Evolutionary conservation across 2,797 vertebrate genomes (phyloP), one percentile per base, ranked within the genome.

Genomic region (Caiman crocodilus): DNA sequence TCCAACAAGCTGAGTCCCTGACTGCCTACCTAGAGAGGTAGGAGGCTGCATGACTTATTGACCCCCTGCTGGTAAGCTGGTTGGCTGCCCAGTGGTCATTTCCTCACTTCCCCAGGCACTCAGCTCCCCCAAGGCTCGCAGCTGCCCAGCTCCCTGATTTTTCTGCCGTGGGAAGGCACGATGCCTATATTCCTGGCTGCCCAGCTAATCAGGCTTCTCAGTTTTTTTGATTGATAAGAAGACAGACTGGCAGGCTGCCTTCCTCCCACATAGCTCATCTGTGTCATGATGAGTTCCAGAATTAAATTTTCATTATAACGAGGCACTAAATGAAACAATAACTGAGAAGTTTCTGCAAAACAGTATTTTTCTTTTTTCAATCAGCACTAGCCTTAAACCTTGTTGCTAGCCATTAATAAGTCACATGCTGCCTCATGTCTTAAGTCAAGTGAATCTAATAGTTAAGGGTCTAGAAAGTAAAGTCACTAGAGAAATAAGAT

Each of bases 221-320:
- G 42, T 50, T 50, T 50, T 50, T 50, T 50, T 50, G 42, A 50
- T 50, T 50, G 42, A 50, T 11, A 50, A 50, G 42, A 50, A 3
- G 42, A 50, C 42, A 42, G 42, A 42, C 42, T 42, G 42, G 42
- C 42, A 42, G 42, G 42, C 6, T 42, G 42, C 42, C 42, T 42
- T 42, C 42, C 42, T 42, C 42, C 42, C 42, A 42, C 42, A 42
- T 42, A 42, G 42, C 42, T 42, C 14, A 0, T 63, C 88, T 63
- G 35, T 21, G 23, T 87, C 57, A 84, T 85, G 79, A 86, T 6
- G 0, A 0, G n/a, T 87, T 87, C 65, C 77, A 87, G 71, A 77
- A 84, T 85, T 90, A 92, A 90, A 92, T n/a, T 81, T 88, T 90
- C 23, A 81, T 93, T 42, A 42, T 42, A 42, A 42, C 42, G 9